Conservation (phyloP, 2,113 vertebrate species). For the Laticauda laticaudata region DNA sequence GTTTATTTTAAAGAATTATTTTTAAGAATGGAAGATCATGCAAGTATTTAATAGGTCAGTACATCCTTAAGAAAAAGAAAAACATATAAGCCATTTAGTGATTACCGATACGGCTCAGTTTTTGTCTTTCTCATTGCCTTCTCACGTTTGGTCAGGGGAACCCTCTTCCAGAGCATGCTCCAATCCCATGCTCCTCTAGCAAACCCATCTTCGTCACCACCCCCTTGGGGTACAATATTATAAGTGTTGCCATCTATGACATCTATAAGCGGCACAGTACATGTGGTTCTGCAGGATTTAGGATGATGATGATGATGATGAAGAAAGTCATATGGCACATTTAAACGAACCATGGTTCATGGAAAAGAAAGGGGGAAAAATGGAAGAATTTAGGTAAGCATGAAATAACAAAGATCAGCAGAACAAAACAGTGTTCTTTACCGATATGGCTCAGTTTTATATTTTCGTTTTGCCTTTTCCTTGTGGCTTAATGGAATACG, state of each 20-base stretch:
- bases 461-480: slow-evolving; percentile 92
- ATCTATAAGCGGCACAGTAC: slow-evolving; percentile 98
- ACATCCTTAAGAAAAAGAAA: slow-evolving; percentile 47
- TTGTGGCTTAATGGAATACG: slow-evolving; percentile 90
- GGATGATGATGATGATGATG: slow-evolving; percentile 63
- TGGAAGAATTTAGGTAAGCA: slow-evolving; percentile 66
- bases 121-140: slow-evolving; percentile 88
- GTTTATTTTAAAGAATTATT: neutral
- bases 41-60: slow-evolving; percentile 69
- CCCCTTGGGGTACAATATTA: slow-evolving; percentile 87
- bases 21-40: slow-evolving; percentile 43
- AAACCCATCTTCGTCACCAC: slow-evolving; percentile 93
- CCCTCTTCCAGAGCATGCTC: slow-evolving; percentile 99
- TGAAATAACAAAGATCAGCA: slow-evolving; percentile 7
- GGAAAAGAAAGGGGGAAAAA: slow-evolving; percentile 68
- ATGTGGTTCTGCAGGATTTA: slow-evolving; percentile 84
- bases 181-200: slow-evolving; percentile 99
- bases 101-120: slow-evolving; percentile 99
- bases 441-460: slow-evolving; percentile 96
- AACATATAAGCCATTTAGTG: slow-evolving; percentile 75
- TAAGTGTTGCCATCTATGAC: slow-evolving; percentile 91
- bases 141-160: slow-evolving; percentile 88
- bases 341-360: slow-evolving; percentile 57
- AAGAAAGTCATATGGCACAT: slow-evolving; percentile 44
- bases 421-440: slow-evolving; percentile 76